Conservation (phyloP, 2,888 invertebrate species). For the Anoncus sp. region DNA sequence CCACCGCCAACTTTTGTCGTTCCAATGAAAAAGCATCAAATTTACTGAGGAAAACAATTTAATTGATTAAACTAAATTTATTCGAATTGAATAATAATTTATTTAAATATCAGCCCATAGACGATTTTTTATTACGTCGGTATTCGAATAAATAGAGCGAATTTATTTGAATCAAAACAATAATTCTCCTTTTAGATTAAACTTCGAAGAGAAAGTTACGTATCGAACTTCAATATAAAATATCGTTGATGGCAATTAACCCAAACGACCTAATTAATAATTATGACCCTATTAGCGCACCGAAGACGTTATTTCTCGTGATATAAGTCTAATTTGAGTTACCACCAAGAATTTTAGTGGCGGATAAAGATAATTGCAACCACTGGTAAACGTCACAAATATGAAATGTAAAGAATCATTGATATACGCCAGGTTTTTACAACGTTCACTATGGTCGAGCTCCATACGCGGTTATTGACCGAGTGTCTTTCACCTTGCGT, state of each 20-base stretch:
- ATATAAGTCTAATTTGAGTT: neutral
- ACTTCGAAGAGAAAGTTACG: neutral
- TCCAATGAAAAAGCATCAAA: slow-evolving; percentile 15
- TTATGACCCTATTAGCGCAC: neutral
- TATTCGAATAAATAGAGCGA: too few species aligned
- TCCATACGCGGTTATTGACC: neutral
- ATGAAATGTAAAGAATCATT: neutral
- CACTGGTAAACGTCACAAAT: neutral
- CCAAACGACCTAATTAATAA: neutral
- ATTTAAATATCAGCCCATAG: too few species aligned
- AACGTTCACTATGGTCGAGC: neutral
- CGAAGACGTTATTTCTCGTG: neutral
- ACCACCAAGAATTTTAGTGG: neutral
- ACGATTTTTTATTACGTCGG: too few species aligned
- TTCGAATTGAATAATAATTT: too few species aligned
- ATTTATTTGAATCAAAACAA: too few species aligned
- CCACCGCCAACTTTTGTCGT: slow-evolving; percentile 15
- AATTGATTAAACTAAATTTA: too few species aligned
- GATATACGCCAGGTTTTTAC: slow-evolving; percentile 6
- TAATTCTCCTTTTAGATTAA: neutral
- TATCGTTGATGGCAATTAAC: slow-evolving; percentile 11
- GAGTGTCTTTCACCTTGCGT: slow-evolving; percentile 1
- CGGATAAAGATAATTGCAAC: neutral
- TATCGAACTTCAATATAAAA: slow-evolving; percentile 7
- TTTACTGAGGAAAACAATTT: too few species aligned